phyloP scores from a whole-genome alignment of 2,113 vertebrate species.

The Dinomys branickii region DNA sequence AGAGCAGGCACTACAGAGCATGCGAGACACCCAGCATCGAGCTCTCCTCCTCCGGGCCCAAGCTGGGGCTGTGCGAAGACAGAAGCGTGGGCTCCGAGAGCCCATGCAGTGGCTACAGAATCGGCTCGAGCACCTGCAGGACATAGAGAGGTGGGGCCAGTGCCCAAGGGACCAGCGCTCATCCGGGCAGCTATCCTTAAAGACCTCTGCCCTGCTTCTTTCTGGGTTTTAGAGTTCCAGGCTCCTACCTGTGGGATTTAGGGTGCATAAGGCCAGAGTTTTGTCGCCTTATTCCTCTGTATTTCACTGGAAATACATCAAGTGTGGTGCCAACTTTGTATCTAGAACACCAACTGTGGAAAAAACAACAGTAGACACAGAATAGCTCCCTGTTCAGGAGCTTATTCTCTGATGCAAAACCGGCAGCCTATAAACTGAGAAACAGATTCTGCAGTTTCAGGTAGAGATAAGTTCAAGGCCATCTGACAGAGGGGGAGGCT shows the following conservation, averaged over 20 bases:
- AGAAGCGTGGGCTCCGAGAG: conserved; percentile 52
- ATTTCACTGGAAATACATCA: not conserved
- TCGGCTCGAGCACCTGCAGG: conserved; percentile 72
- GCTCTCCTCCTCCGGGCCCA: conserved; percentile 78
- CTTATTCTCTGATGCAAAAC: not conserved
- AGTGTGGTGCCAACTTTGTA: not conserved
- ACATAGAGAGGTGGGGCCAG: conserved; percentile 73
- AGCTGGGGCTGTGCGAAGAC: conserved; percentile 55
- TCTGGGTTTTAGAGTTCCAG: conserved; percentile 28
- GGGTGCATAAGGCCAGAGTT: not conserved
- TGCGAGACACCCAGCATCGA: conserved; percentile 64
- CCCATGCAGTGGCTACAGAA: conserved; percentile 61
- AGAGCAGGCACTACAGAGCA: conserved; percentile 67
- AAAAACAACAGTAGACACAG: not conserved
- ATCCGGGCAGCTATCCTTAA: not conserved
- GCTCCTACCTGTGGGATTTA: not conserved
- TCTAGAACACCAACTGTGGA: not conserved
- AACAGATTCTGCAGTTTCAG: not conserved
- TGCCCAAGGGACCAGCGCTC: not conserved
- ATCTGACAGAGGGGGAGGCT: not conserved
- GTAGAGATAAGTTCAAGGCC: not conserved
- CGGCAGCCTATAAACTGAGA: not conserved
- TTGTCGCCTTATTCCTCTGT: conserved; percentile 5
- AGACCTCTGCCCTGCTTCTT: not conserved
- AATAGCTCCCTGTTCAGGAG: not conserved